Percentiles rank a stretch among this genome's conserved stretches.
phyloP scores from a whole-genome alignment of 2,113 vertebrate genomes.

The Bathybates hornii region DNA sequence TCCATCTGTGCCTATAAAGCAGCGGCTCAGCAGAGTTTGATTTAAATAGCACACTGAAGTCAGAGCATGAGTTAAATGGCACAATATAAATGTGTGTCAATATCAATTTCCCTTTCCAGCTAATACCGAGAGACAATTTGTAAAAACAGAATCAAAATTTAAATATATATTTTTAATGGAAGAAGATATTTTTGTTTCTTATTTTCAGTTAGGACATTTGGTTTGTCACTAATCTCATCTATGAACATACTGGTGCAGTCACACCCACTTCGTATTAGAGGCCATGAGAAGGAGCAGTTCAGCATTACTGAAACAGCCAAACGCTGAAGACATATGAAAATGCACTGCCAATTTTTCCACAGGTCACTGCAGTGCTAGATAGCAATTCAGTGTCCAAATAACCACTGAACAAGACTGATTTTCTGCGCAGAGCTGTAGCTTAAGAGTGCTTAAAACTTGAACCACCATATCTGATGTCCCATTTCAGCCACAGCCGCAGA shows the following conservation, averaged over 20 bases:
- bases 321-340: not conserved
- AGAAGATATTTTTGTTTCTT: not conserved
- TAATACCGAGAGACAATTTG: not conserved
- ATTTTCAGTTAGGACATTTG: not conserved
- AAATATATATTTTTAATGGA: not conserved
- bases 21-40: not conserved
- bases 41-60: not conserved
- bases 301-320: not conserved
- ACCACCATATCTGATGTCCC: conserved; percentile 5
- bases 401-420: not conserved
- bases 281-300: not conserved
- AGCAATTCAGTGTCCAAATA: not conserved
- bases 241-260: not conserved
- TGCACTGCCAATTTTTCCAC: not conserved
- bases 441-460: not conserved
- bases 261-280: not conserved
- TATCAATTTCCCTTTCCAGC: not conserved
- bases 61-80: not conserved
- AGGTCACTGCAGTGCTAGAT: not conserved
- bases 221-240: not conserved
- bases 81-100: not conserved
- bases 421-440: not conserved
- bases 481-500: not conserved
- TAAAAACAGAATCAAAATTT: not conserved
- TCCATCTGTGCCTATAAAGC: not conserved